phyloP scores from a whole-genome alignment of 1,140 invertebrate genomes.

The Tigriopus japonicus region DNA sequence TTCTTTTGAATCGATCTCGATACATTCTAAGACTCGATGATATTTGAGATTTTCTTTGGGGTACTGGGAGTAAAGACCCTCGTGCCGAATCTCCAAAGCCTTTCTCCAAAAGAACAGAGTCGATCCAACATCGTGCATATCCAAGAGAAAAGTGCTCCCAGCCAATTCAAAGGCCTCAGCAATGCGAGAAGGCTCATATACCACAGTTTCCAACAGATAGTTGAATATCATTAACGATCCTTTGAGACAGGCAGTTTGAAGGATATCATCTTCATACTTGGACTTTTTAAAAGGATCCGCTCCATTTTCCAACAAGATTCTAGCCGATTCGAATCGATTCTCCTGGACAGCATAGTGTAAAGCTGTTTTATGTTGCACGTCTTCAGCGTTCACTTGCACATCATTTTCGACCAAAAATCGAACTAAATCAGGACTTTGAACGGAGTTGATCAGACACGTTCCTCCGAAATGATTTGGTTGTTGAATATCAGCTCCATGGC shows the following conservation, averaged over 20 bases:
- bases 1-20: constrained; percentile 20
- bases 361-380: constrained; percentile 28
- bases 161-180: constrained; percentile 24
- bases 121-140: constrained; percentile 20
- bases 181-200: constrained; percentile 20
- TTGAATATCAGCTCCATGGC: constrained; percentile 26
- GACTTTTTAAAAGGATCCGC: constrained; percentile 22
- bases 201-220: constrained; percentile 22
- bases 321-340: constrained; percentile 25
- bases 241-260: constrained; percentile 27
- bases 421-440: constrained; percentile 25
- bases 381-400: constrained; percentile 18
- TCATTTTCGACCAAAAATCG: not conserved
- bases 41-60: not conserved
- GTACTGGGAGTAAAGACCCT: not conserved
- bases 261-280: constrained; percentile 27
- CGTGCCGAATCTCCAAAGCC: constrained; percentile 18
- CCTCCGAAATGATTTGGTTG: constrained; percentile 29
- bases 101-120: constrained; percentile 21
- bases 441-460: constrained; percentile 30
- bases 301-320: constrained; percentile 23
- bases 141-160: constrained; percentile 23
- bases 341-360: constrained; percentile 31
- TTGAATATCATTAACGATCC: constrained; percentile 25
- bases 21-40: constrained; percentile 17